Conservation (phyloP, 2,888 invertebrate genomes). For the Bellardia bayeri region DNA sequence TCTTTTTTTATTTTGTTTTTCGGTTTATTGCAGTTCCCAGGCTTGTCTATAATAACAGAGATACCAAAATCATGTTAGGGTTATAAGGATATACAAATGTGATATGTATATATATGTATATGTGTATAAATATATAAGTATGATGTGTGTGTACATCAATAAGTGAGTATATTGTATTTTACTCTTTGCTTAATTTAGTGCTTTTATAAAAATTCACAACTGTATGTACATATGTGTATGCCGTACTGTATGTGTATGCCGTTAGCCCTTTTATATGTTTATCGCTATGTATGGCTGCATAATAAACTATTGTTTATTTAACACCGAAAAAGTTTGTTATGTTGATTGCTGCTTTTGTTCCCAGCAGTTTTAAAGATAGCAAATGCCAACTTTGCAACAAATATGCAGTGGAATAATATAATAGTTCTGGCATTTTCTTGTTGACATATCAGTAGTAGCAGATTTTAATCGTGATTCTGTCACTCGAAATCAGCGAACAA, state of each 20-base stretch:
- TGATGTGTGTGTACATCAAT: not conserved
- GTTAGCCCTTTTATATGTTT: not conserved
- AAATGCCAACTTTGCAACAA: no score
- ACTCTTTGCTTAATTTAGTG: constrained; percentile 42
- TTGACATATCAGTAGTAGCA: no score
- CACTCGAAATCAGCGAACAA: no score
- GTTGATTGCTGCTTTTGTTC: constrained; percentile 39
- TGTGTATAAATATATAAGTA: not conserved
- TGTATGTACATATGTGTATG: constrained; percentile 45
- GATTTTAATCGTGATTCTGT: no score
- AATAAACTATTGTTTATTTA: constrained; percentile 81
- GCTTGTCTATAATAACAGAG: constrained; percentile 17
- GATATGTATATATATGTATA: not conserved
- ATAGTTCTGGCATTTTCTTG: no score
- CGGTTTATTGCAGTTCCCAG: constrained; percentile 21
- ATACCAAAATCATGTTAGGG: not conserved
- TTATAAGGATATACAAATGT: not conserved
- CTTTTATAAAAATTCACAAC: constrained; percentile 17
- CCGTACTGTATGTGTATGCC: not conserved
- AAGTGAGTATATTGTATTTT: constrained; percentile 38
- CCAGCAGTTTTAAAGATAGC: constrained; percentile 34
- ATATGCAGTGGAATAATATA: no score
- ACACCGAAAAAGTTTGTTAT: constrained; percentile 77
- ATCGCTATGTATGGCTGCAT: constrained; percentile 74
- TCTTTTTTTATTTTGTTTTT: not conserved